Base-by-base conservation (phyloP, 2,113 vertebrate genomes). In the Scartelaos histophorus region DNA sequence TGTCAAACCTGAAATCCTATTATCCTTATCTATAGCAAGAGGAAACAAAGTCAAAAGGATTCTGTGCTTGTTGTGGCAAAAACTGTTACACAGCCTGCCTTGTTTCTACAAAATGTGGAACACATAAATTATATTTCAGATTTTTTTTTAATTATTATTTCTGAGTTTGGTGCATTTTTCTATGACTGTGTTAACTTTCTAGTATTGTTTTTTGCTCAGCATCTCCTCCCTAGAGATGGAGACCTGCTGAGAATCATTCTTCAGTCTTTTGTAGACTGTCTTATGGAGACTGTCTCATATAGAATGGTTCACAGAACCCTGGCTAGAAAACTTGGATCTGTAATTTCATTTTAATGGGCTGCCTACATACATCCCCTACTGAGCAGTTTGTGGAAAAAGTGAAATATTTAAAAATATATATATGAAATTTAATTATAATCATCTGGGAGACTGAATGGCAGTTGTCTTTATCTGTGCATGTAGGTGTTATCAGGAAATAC, bases 181-280 rank as follows among this genome's bases (percentile, higher is more conserved):
- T 43, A 43, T 11, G 7, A 10, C 38, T 43, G 38, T 43, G 38
- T 43, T 43, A 43, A 76, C 75, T 73, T 58, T 7, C 6, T 66
- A 43, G 49, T 60, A 75, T 58, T 7, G 7, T 66, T 47, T 51
- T 64, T 74, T 54, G 71, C 67, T 73, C 62, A 67, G 51, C 69
- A 46, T 80, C 60, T 58, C 67, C 38, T 60, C 71, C 56, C 69
- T 16, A 47, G 70, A 79, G 66, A 76, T 21, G 71, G 75, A 71
- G 62, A 71, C 82, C 74, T 51, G 66, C 82, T 78, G 82, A 66
- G 71, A 74, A 56, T 84, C 83, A 85, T 82, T n/a, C n/a, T n/a
- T n/a, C n/a, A n/a, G n/a, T n/a, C n/a, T n/a, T n/a, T n/a, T n/a
- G n/a, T n/a, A n/a, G n/a, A n/a, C 73, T 75, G 80, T 84, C 73